Evolutionary conservation across 2,797 vertebrate species (phyloP).

Genomic region (Merluccius polli): DNA sequence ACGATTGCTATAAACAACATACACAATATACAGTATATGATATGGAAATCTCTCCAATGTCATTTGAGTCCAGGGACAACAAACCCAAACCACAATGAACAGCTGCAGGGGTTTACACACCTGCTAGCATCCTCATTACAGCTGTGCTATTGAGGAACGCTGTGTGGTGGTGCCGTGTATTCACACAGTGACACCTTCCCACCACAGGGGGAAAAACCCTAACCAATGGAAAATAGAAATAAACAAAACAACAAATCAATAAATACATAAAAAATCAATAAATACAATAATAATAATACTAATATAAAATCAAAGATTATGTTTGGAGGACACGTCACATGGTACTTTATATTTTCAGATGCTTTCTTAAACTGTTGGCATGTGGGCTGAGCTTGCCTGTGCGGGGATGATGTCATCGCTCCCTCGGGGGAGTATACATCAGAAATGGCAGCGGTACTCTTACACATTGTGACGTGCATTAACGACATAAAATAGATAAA

Average conservation of each 20-base stretch:
- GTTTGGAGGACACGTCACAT: neutral
- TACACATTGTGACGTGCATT: constrained; percentile 50
- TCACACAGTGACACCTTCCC: neutral
- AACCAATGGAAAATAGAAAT: neutral
- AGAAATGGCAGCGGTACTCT: constrained; percentile 37
- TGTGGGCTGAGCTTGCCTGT: constrained; percentile 29
- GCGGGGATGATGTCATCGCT: constrained; percentile 39
- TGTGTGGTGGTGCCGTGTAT: neutral
- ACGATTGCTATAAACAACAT: neutral
- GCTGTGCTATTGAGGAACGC: no score
- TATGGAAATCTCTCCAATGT: no score
- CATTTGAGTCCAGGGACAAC: no score
- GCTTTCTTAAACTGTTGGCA: neutral
- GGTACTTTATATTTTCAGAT: neutral
- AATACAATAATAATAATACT: neutral
- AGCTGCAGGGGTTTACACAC: no score
- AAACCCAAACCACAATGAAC: no score
- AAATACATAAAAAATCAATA: neutral
- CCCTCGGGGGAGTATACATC: constrained; percentile 50
- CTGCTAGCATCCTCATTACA: no score
- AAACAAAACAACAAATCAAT: no score
- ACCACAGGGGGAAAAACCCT: neutral
- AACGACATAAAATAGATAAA: constrained; percentile 42
- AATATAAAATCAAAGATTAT: neutral
- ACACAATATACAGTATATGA: neutral